These are phyloP conservation scores for Oxyura jamaicensis DNA, from an alignment of 2,113 vertebrate species.

Conservation along the genomic window DNA sequence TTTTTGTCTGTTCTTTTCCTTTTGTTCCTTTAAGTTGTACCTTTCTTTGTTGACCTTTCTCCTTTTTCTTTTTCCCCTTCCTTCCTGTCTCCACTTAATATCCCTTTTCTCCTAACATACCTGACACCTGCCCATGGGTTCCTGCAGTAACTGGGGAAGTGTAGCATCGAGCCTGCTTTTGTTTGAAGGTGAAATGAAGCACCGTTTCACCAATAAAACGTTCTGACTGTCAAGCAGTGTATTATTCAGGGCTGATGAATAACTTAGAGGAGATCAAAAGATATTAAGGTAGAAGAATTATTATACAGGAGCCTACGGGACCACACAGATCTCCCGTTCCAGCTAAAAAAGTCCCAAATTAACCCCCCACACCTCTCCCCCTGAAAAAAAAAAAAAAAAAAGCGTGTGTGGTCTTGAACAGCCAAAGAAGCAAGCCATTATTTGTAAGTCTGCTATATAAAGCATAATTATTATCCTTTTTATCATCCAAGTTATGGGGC, in stretches of 20 bases:
- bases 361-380: slow-evolving; percentile 54
- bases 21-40: neutral
- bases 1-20: neutral
- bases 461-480: slow-evolving; percentile 78
- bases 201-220: slow-evolving; percentile 69
- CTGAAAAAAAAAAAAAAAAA: slow-evolving; percentile 39
- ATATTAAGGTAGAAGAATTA: slow-evolving; percentile 83
- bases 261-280: slow-evolving; percentile 84
- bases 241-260: slow-evolving; percentile 80
- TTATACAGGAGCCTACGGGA: slow-evolving; percentile 79
- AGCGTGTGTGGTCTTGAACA: slow-evolving; percentile 79
- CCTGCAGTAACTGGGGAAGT: neutral
- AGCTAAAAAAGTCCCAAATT: slow-evolving; percentile 73
- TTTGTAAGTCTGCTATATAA: slow-evolving; percentile 77
- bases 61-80: neutral
- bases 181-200: slow-evolving; percentile 73
- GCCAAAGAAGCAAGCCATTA: slow-evolving; percentile 67
- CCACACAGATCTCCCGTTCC: slow-evolving; percentile 80
- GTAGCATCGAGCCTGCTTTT: slow-evolving; percentile 29
- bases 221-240: slow-evolving; percentile 76
- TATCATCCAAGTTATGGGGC: slow-evolving; percentile 66
- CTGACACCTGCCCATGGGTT: slow-evolving; percentile 40
- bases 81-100: slow-evolving; percentile 25
- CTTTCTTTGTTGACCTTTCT: neutral
- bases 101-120: slow-evolving; percentile 1